Evolutionary conservation across 30 jellyfish, hydroid and myxozoan genomes (phyloP), one percentile per base, ranked within the genome.

Genomic region (Hydractinia echinata): DNA sequence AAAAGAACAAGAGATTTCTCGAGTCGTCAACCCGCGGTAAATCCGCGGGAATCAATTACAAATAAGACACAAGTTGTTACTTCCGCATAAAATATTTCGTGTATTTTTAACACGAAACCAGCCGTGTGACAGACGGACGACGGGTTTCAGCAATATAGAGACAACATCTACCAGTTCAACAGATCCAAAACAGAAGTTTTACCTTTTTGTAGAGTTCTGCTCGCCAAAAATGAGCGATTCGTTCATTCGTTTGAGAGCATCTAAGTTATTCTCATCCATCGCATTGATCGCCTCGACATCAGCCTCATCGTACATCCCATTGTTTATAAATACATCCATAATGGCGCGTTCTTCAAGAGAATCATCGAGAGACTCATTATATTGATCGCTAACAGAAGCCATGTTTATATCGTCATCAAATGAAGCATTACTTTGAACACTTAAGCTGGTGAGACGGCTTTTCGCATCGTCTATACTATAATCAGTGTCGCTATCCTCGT

Each of bases 291-390:
- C 44, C 44, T 30, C 44, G 18, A 64, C 64, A 48, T 52, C 68
- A 16, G 62, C 83, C 30, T 30, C 81, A 49, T 49, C 62, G 18
- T 64, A 64, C 67, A 58, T 49, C 51, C 69, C 66, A 49, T 74
- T 66, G 14, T 74, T 74, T 52, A 5, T 55, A 55, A 74, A 58
- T 39, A 74, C 61, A 7, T 74, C 83, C 16, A 74, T 13, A 13
- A 74, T 49, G 66, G 83, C 83, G 39, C 20, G 83, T 48, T 74
- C 83, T 74, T 74, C 83, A 13, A 30, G 54, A 4, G 83, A 74
- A 48, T 74, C 83, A 48, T 74, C 83, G 67, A 74, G 51, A 16
- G 83, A 74, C 54, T 74, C 83, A 55, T 74, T 74, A 10, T 74
- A 74, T 55, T n/a, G 51, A 5, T 74, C 83, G 21, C 83, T 74